phyloP scores from a whole-genome alignment of 1,140 invertebrate genomes.

The Proctacanthus coquilletti region DNA sequence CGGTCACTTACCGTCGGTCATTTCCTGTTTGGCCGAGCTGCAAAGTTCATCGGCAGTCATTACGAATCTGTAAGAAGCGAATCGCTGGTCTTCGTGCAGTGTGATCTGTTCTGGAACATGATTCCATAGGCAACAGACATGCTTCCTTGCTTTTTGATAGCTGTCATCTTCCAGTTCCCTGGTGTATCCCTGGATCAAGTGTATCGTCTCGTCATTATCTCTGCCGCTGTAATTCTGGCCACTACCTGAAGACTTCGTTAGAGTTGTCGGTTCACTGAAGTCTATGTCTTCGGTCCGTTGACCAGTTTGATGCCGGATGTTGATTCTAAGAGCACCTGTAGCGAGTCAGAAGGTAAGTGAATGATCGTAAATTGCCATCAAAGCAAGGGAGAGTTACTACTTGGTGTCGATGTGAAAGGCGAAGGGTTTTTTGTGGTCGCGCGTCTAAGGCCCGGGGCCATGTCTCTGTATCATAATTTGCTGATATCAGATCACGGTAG shows the following conservation, averaged over 20 bases:
- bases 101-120: conserved; percentile 33
- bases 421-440: too few species aligned
- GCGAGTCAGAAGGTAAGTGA: too few species aligned
- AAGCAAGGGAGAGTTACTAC: too few species aligned
- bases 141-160: conserved; percentile 30
- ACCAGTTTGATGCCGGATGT: neutral
- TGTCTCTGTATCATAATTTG: too few species aligned
- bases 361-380: too few species aligned
- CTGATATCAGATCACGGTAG: too few species aligned
- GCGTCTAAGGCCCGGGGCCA: too few species aligned
- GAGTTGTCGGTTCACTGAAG: neutral
- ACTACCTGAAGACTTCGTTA: neutral
- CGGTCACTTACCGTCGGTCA: conserved; percentile 32
- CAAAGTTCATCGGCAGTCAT: conserved; percentile 35
- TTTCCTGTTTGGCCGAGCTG: conserved; percentile 33
- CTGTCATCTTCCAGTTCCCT: conserved; percentile 17
- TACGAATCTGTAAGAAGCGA: conserved; percentile 31
- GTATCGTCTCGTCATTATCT: neutral
- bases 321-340: conserved; percentile 1
- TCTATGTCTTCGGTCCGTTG: conserved; percentile 1
- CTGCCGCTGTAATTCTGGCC: neutral
- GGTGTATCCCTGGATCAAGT: conserved; percentile 7
- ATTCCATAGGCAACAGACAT: conserved; percentile 33
- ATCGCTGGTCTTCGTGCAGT: conserved; percentile 26
- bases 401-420: too few species aligned